Percentiles rank a stretch among this genome's conserved stretches.
phyloP scores from a whole-genome alignment of 2,797 vertebrate genomes.

The Dryobates pubescens region DNA sequence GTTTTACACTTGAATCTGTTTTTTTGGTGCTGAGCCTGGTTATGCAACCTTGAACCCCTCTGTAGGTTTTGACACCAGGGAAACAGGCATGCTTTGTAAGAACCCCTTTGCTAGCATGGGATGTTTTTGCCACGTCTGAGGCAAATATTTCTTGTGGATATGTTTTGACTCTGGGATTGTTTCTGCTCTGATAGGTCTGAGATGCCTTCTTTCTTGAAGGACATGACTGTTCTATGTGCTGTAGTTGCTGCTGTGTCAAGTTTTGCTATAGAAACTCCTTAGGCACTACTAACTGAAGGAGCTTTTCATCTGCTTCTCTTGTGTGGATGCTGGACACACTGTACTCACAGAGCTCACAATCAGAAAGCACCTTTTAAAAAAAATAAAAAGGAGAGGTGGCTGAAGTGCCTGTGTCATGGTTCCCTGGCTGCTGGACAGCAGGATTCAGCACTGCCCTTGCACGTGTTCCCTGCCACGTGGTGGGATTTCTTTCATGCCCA shows the following conservation, averaged over 20 bases:
- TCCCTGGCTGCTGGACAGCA: background rate
- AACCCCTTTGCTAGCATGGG: background rate
- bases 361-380: background rate
- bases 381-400: background rate
- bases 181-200: background rate
- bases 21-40: background rate
- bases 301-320: background rate
- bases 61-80: background rate
- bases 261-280: background rate
- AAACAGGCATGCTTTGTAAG: background rate
- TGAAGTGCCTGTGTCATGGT: background rate
- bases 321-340: background rate
- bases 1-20: too few relatives aligned
- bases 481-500: background rate
- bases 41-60: background rate
- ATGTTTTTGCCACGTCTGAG: background rate
- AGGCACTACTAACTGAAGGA: background rate
- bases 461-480: background rate
- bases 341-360: background rate
- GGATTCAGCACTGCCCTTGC: background rate
- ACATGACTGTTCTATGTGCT: background rate
- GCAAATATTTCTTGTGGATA: background rate
- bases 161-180: background rate
- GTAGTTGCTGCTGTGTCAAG: background rate
- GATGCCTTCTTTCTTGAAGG: background rate